Conservation (phyloP, 2,888 invertebrate genomes). For the Pachydiplax longipennis region DNA sequence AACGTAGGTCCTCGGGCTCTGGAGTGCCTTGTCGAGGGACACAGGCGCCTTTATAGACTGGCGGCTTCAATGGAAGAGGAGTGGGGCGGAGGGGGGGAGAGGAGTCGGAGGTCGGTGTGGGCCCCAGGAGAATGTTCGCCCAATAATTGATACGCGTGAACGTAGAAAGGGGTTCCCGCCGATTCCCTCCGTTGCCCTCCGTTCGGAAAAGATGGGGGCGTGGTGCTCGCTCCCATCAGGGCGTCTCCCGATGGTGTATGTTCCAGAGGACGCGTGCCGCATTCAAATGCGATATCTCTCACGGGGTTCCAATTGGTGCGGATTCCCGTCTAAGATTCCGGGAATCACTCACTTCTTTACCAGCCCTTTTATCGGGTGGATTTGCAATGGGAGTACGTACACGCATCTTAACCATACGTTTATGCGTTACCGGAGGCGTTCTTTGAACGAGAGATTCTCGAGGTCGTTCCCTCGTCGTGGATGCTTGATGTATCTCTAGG, state of each 20-base stretch:
- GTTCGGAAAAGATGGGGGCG: not conserved
- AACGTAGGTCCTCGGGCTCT: not conserved
- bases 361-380: not conserved
- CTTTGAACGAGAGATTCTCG: too few relatives aligned
- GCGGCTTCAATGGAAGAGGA: not conserved
- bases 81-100: not conserved
- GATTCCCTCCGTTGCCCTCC: not conserved
- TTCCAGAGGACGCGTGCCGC: not conserved
- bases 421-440: too few relatives aligned
- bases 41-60: constrained; percentile 21
- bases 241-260: not conserved
- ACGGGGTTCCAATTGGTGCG: not conserved
- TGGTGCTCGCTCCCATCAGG: not conserved
- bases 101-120: not conserved
- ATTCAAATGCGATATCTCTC: not conserved
- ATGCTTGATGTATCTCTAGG: too few relatives aligned
- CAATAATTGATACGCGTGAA: not conserved
- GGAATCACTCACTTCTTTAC: not conserved
- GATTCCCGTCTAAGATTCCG: not conserved
- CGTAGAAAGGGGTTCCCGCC: not conserved
- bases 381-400: too few relatives aligned
- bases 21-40: constrained; percentile 31
- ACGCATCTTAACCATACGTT: too few relatives aligned
- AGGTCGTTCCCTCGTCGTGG: too few relatives aligned
- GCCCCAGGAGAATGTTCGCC: not conserved